Evolutionary conservation across 2,113 vertebrate species (phyloP).

Genomic region (Helogale parvula): DNA sequence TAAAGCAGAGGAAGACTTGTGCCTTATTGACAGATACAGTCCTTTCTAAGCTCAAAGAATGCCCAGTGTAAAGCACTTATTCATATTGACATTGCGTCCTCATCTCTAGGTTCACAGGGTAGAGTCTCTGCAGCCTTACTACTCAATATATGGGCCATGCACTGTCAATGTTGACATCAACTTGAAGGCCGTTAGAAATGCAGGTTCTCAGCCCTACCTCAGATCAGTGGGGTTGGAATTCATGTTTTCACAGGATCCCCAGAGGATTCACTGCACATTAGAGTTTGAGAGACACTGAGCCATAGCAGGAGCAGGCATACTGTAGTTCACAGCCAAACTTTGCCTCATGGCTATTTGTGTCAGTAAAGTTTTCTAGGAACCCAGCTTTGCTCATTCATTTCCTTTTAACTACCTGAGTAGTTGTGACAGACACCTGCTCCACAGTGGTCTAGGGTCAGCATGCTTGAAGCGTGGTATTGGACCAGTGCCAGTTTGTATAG

Average conservation of each 20-base stretch:
- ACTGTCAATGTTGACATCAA: background rate
- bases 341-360: background rate
- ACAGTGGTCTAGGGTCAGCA: rapidly evolving
- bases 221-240: background rate
- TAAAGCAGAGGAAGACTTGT: background rate
- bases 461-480: background rate
- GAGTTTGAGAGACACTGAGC: background rate
- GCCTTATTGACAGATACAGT: background rate
- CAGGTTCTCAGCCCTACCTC: background rate
- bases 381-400: background rate
- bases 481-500: background rate
- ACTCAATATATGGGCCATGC: background rate
- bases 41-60: background rate
- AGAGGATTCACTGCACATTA: background rate
- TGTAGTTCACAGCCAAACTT: background rate
- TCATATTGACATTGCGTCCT: background rate
- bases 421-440: background rate
- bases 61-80: background rate
- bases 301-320: background rate
- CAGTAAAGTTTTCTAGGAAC: background rate
- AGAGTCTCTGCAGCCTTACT: background rate
- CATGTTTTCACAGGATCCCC: background rate
- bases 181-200: background rate
- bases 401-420: background rate
- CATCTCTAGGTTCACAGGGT: background rate